Base-by-base conservation (phyloP, 2,113 vertebrate species). In the Scolopax mira region DNA sequence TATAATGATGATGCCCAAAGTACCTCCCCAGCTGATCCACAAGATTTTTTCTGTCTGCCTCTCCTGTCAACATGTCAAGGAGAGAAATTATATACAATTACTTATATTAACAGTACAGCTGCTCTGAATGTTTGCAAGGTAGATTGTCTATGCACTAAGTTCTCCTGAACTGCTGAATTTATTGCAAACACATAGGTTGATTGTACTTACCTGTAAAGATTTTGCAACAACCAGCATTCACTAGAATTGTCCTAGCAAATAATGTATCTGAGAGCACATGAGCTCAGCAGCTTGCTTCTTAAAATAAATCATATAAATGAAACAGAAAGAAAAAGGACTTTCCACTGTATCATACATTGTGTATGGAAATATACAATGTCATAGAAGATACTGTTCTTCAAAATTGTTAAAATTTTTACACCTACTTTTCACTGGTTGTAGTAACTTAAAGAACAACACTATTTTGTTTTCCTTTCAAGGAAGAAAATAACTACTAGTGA, bases 311-410 rank as follows among this genome's bases (percentile, higher is more conserved):
- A 15, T 10, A 3, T 4, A 57, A 28, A 6, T 25, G 9, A 70
- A 94, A 65, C 21, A 64, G 31, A 49, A 60, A 71, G 10, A n/a
- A 66, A 81, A 61, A 44, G 7, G 2, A 22, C 51, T n/a, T 81
- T 78, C 12, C 48, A 8, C 6, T 16, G 0, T 58, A 55, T 54
- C 7, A 27, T 5, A 1, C 3, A n/a, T 1, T 62, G 54, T 49
- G 8, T 25, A 31, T 30, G 81, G 51, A 62, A 85, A 82, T 31
- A n/a, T 2, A n/a, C 16, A 42, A 22, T 52, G 61, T 85, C 28
- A 71, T 51, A 89, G 42, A 85, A n/a, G 37, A 71, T 48, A 65
- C 1, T 7, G 4, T 28, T 75, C 39, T 87, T 46, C 31, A 19
- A 67, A 51, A 7, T 74, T 79, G 6, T 37, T 44, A 81, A 65